A percentile compares a stretch with the other conserved stretches of the same genome.
Evolutionary conservation across 1,140 invertebrate species (phyloP).

Genomic region (Drosophila gunungcola): DNA sequence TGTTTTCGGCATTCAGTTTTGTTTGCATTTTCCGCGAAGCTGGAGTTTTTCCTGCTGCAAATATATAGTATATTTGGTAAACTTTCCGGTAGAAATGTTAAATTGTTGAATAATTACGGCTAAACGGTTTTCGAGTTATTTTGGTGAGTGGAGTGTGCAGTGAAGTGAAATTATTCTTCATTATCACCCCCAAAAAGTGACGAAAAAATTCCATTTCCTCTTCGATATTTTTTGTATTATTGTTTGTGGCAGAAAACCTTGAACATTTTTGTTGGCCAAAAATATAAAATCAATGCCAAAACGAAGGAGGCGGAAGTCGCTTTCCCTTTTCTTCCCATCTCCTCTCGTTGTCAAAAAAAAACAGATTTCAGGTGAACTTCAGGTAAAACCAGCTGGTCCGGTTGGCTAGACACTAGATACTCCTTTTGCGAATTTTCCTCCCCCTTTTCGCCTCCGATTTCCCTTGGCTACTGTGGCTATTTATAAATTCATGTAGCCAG

Average conservation of each 20-base stretch:
- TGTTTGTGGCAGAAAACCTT: conserved; percentile 59
- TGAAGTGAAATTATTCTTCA: conserved; percentile 6
- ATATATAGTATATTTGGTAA: conserved; percentile 1
- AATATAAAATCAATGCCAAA: conserved; percentile 72
- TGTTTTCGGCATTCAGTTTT: conserved; percentile 68
- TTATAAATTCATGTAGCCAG: conserved; percentile 50
- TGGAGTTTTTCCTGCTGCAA: conserved; percentile 16
- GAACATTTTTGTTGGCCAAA: conserved; percentile 61
- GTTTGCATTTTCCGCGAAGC: conserved; percentile 50
- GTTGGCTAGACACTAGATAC: conserved; percentile 24
- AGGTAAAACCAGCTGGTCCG: conserved; percentile 54
- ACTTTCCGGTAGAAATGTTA: conserved; percentile 21
- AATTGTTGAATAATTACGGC: conserved; percentile 14
- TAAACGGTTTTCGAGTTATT: conserved; percentile 10
- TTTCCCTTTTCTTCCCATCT: not conserved
- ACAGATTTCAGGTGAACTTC: conserved; percentile 1
- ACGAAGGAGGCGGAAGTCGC: not conserved
- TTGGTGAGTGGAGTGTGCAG: conserved; percentile 23
- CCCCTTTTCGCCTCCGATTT: not conserved
- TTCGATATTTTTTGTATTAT: conserved; percentile 37
- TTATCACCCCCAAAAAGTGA: not conserved
- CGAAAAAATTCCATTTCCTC: conserved; percentile 17
- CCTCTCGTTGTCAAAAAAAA: conserved; percentile 3
- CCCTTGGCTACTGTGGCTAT: conserved; percentile 26
- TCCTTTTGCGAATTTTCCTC: conserved; percentile 14